A percentile compares a stretch with the other conserved stretches of the same genome.
These are phyloP conservation scores for Chionodraco myersi DNA, from an alignment of 2,113 vertebrate species.

Conservation along the genomic window DNA sequence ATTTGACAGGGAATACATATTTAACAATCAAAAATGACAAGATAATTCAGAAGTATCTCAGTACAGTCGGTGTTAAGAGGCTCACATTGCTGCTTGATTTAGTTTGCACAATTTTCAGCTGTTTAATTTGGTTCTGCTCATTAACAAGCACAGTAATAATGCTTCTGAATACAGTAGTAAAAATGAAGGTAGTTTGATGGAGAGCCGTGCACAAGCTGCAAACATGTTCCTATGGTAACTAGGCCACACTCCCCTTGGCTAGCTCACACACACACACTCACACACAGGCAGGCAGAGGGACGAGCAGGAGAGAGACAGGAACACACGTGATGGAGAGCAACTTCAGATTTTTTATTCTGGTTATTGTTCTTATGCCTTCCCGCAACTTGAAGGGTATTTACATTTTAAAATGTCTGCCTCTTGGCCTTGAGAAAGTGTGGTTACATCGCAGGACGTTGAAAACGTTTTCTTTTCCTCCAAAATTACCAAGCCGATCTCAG, in stretches of 20 bases:
- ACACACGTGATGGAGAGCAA: conserved; percentile 43
- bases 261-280: conserved; percentile 35
- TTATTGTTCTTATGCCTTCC: conserved; percentile 7
- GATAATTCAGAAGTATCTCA: neutral
- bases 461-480: conserved; percentile 25
- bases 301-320: conserved; percentile 46
- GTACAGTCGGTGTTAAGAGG: neutral
- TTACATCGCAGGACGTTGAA: conserved; percentile 12
- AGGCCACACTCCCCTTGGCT: conserved; percentile 71
- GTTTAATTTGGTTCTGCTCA: conserved; percentile 34
- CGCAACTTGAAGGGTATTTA: neutral
- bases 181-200: conserved; percentile 59
- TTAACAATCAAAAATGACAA: neutral
- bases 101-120: conserved; percentile 2
- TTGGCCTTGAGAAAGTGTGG: neutral
- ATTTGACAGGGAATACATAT: neutral
- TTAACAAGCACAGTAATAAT: conserved; percentile 44
- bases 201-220: conserved; percentile 59
- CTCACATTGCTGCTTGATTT: conserved; percentile 26
- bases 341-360: conserved; percentile 39
- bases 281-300: conserved; percentile 52
- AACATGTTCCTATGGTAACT: conserved; percentile 81
- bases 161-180: conserved; percentile 53
- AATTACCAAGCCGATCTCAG: conserved; percentile 60
- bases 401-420: neutral